phyloP scores from a whole-genome alignment of 2,797 vertebrate species.

The Discoglossus pictus region DNA sequence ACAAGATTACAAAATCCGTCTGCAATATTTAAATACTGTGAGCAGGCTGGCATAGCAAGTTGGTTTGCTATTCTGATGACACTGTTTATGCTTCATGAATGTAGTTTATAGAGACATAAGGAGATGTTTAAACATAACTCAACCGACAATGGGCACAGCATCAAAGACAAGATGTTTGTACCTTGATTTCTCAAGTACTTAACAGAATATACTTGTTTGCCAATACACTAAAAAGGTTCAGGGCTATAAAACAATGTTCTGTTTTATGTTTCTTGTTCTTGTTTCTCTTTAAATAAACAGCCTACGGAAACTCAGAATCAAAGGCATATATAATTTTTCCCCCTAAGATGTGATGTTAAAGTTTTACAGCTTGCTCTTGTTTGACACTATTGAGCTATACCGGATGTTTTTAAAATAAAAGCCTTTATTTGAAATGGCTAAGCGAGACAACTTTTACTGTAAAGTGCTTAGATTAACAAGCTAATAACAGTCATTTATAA shows the following conservation, averaged over 20 bases:
- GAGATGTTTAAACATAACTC: conserved; percentile 39
- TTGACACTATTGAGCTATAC: not conserved
- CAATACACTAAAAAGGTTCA: conserved; percentile 8
- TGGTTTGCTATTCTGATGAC: conserved; percentile 17
- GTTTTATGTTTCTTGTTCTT: too few relatives aligned
- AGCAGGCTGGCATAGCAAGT: conserved; percentile 8
- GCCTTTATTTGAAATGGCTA: too few relatives aligned
- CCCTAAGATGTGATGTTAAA: not conserved
- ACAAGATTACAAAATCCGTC: conserved; percentile 15
- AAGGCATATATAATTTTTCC: not conserved
- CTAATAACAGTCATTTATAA: too few relatives aligned
- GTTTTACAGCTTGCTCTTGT: not conserved
- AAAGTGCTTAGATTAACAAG: too few relatives aligned
- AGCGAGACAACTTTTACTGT: too few relatives aligned
- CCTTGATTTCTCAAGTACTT: conserved; percentile 25
- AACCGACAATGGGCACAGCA: conserved; percentile 30
- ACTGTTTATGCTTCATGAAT: conserved; percentile 33
- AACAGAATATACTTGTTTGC: conserved; percentile 19
- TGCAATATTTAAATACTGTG: conserved; percentile 13
- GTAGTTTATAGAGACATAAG: conserved; percentile 38
- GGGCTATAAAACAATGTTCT: conserved; percentile 17
- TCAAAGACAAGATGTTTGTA: conserved; percentile 34
- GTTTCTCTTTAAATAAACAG: not conserved
- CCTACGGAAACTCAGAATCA: not conserved
- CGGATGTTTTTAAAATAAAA: too few relatives aligned